Base-by-base conservation (phyloP, 2,113 vertebrate species). In the Rhinolophus ferrumequinum region DNA sequence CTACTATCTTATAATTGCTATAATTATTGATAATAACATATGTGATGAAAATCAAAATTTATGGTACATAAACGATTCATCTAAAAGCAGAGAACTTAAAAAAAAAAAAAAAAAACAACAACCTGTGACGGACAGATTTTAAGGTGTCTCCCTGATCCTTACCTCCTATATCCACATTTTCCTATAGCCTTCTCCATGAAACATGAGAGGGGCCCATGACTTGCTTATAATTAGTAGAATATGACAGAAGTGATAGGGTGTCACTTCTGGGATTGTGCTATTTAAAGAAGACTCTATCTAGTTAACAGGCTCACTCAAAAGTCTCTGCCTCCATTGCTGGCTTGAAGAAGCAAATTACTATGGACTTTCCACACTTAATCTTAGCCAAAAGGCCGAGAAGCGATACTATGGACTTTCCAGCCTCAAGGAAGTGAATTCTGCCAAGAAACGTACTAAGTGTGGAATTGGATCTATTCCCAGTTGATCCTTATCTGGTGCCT, bases 121-220 rank as follows among this genome's bases (percentile, higher is more conserved):
- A 62, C 24, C 13, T n/a, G 0, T n/a, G 15, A 28, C 56, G 14
- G 35, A n/a, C 2, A 50, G 47, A 93, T 33, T 77, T 64, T 64
- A 87, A 41, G 12, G 0, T 70, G 21, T 8, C 4, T 3, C 12
- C 38, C 13, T 30, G 15, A 50, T 56, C 6, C 22, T 58, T 8
- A 35, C 9, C 7, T 15, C 16, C 10, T 76, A 1, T 81, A 86
- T 6, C 9, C 2, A 75, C 2, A 58, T 1, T 0, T 92, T 69
- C 6, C 50, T 69, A 3, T 30, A 13, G 67, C 70, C 16, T 8
- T 24, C 24, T 92, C 38, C 21, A 3, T 79, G 70, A 87, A 44
- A 41, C 8, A 13, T 0, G 28, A 2, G 15, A 3, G 5, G 33
- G 0, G 4, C 5, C 19, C 33, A 2, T 38, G 26, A 47, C 14